Evolutionary conservation across 2,113 vertebrate genomes (phyloP), one percentile per base, ranked within the genome.

Genomic region (Dicentrarchus labrax): DNA sequence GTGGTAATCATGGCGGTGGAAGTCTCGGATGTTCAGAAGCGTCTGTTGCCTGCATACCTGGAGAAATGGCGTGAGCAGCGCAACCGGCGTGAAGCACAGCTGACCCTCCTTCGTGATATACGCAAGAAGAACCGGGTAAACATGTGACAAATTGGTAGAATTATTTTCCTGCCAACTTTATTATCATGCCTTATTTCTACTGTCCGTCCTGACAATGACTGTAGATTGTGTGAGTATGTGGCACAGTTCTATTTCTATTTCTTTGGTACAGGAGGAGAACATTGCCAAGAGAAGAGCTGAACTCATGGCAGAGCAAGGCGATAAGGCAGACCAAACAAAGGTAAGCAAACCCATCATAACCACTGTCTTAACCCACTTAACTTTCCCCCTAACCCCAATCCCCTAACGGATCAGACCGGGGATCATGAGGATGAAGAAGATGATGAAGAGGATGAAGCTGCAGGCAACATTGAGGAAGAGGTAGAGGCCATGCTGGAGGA

Each of bases 251-350:
- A 8, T 72, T 30, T 30, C 51, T 53, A n/a, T 70, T 1, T 73
- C 38, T 81, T 39, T 81, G 48, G 48, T 69, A 39, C 85, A 99
- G 98, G 92, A 95, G 38, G 94, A 96, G 50, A 91, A 70, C 57
- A 96, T 99, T 86, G 86, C 90, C 64, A 96, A 89, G 91, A 97
- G 97, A 94, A 97, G 96, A 77, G 95, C 94, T 88, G 97, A 98
- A 89, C 96, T 99, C 80, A n/a, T 96, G 86, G 92, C 72, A 85
- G 96, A 96, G 77, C 91, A 39, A 88, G 91, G 84, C 0, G 69
- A 17, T 22, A 48, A 62, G 7, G 11, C 10, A 30, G n/a, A 1
- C 22, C 70, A 70, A 79, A 6, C 43, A 53, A 83, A 85, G 12
- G 84, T 87, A 62, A 84, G 41, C 15, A 41, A 66, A 59, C 19